Conservation (phyloP, 2,888 invertebrate genomes). For the Dasypolia templi region DNA sequence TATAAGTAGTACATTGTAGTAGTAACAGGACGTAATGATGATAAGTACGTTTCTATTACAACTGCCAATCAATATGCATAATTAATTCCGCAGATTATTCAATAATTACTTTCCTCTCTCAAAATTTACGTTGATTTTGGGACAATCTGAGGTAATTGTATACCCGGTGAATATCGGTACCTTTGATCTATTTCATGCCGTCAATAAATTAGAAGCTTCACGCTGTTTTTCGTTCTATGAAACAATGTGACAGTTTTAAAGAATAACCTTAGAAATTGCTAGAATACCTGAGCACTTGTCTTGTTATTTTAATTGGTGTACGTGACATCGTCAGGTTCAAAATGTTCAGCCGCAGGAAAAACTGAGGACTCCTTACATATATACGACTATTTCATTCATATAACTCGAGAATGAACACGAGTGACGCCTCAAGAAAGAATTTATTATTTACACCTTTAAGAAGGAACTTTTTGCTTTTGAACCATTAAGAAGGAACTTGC, state of each 20-base stretch:
- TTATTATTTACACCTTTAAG: constrained; percentile 31
- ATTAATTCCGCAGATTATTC: neutral
- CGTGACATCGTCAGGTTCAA: constrained; percentile 23
- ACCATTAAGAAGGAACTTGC: neutral
- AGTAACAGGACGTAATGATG: neutral
- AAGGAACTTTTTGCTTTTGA: constrained; percentile 36
- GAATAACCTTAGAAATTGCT: too few species aligned
- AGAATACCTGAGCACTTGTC: too few species aligned
- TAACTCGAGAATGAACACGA: constrained; percentile 8
- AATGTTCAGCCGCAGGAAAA: constrained; percentile 6
- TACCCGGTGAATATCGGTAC: too few species aligned
- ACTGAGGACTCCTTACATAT: neutral
- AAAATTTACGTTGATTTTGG: neutral
- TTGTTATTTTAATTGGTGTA: neutral
- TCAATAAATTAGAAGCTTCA: neutral
- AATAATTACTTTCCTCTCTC: neutral
- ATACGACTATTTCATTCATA: constrained; percentile 12
- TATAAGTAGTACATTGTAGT: neutral
- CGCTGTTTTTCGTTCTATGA: too few species aligned
- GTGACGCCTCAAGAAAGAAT: constrained; percentile 23
- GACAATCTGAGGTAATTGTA: neutral
- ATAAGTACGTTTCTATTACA: neutral
- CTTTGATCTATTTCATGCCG: neutral
- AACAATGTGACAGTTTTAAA: too few species aligned
- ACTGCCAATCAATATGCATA: too few species aligned